Evolutionary conservation across 2,797 vertebrate genomes (phyloP).

Genomic region (Cossypha heuglini): DNA sequence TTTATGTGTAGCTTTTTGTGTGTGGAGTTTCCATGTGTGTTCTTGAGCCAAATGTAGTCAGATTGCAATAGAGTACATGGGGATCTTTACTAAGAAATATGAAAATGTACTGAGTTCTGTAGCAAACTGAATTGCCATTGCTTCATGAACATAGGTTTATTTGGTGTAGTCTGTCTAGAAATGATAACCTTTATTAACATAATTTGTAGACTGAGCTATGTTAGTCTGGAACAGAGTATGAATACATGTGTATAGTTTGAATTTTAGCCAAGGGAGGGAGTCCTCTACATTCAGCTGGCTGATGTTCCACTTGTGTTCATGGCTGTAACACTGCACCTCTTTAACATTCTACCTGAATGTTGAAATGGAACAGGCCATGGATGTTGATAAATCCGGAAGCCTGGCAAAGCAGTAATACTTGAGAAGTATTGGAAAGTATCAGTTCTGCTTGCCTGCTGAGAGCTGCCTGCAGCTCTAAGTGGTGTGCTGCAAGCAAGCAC

Average conservation of each 20-base stretch:
- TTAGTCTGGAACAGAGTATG: not conserved
- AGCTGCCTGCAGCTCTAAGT: not conserved
- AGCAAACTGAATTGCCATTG: not conserved
- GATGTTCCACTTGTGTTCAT: fast-evolving
- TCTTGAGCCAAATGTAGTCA: not conserved
- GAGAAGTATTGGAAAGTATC: not conserved
- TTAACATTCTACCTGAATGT: not conserved
- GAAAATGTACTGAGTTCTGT: not conserved
- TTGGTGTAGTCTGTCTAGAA: not conserved
- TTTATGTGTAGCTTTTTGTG: not conserved
- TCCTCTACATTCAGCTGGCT: not conserved
- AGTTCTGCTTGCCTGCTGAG: not conserved
- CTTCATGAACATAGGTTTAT: not conserved
- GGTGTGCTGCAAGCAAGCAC: not conserved
- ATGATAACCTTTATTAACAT: not conserved
- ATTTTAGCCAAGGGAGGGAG: not conserved
- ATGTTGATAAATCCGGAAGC: not conserved
- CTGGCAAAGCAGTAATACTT: not conserved
- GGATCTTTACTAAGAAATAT: not conserved
- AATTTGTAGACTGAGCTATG: not conserved
- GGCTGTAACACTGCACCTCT: fast-evolving
- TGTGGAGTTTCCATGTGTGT: not conserved
- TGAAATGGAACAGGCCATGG: not conserved
- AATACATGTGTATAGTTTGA: not conserved
- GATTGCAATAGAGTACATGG: not conserved